These are phyloP conservation scores for Pollenia labialis DNA, from an alignment of 2,888 invertebrate genomes.

Conservation along the genomic window DNA sequence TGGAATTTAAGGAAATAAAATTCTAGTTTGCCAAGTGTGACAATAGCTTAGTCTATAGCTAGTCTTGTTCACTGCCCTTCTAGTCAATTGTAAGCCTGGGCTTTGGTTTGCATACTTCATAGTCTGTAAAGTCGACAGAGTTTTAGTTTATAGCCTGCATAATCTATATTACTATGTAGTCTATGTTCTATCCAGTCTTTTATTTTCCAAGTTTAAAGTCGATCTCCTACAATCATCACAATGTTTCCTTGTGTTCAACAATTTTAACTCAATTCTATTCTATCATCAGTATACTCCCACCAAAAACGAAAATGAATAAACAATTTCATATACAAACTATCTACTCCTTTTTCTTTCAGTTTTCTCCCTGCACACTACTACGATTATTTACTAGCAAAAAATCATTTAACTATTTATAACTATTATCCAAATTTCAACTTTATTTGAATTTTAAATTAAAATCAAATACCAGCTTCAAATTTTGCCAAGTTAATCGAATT, in stretches of 20 bases:
- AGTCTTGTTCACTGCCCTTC: too few relatives aligned
- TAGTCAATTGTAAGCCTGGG: too few relatives aligned
- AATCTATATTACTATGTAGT: too few relatives aligned
- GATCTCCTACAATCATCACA: too few relatives aligned
- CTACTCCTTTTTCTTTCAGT: neutral
- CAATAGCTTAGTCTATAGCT: too few relatives aligned
- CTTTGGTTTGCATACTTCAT: too few relatives aligned
- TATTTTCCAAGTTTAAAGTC: too few relatives aligned
- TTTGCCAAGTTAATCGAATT: conserved; percentile 28
- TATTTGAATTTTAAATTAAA: conserved; percentile 38
- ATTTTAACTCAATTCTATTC: neutral
- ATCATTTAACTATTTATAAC: conserved; percentile 21
- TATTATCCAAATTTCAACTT: conserved; percentile 35
- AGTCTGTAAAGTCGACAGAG: too few relatives aligned
- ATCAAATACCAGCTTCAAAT: conserved; percentile 16
- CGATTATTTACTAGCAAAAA: neutral
- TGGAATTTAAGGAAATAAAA: too few relatives aligned
- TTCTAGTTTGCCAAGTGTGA: too few relatives aligned
- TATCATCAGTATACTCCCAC: neutral
- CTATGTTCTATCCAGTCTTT: too few relatives aligned
- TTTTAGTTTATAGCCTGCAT: too few relatives aligned
- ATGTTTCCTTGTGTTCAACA: conserved; percentile 2
- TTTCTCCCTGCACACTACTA: neutral
- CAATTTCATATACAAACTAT: conserved; percentile 8
- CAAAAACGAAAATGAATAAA: conserved; percentile 33